Base-by-base conservation (phyloP, 2,113 vertebrate species). In the Odontophorus gujanensis region DNA sequence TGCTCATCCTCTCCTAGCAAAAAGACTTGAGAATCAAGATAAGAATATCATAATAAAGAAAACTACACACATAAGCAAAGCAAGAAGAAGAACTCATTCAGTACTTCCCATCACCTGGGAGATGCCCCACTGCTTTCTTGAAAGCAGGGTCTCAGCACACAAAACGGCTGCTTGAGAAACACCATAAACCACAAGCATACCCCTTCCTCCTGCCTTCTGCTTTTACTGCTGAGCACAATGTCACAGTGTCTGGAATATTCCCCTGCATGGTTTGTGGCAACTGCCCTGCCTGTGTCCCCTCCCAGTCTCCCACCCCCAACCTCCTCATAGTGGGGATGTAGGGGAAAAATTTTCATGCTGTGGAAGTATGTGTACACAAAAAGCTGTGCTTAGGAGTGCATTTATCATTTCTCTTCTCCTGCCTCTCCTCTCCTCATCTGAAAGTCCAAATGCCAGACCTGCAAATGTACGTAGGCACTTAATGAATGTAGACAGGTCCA, bases 321-420 rank as follows among this genome's bases (percentile, higher is more conserved):
- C 28, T 78, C 10, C 43, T 55, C 17, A 4, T 21, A 43, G 34
- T 6, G 7, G 34, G 48, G 12, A 50, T 12, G 22, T 25, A 25
- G 48, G 21, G 22, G 48, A 30, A 59, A 65, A 86, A 28, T 57
- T 51, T 18, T 34, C 36, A 76, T 12, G 58, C 45, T 48, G 45
- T 62, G 72, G 67, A 71, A 71, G 48, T 42, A 17, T 71, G 65
- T 71, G 45, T 78, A 67, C 81, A 90, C 55, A 92, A 57, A 67
- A 85, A 57, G 5, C 71, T 62, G 21, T 32, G 32, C 61, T 32
- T 1, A 67, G 36, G 42, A 82, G 3, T 28, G n/a, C 6, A 4
- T 24, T 71, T 87, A 66, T 21, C 17, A 55, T 9, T 76, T 67
- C 40, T 57, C 79, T 61, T 51, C 58, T 6, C 1, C 6, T 53